Percentiles rank a stretch among this genome's conserved stretches.
Evolutionary conservation across 2,113 vertebrate genomes (phyloP).

Genomic region (Gavia stellata): DNA sequence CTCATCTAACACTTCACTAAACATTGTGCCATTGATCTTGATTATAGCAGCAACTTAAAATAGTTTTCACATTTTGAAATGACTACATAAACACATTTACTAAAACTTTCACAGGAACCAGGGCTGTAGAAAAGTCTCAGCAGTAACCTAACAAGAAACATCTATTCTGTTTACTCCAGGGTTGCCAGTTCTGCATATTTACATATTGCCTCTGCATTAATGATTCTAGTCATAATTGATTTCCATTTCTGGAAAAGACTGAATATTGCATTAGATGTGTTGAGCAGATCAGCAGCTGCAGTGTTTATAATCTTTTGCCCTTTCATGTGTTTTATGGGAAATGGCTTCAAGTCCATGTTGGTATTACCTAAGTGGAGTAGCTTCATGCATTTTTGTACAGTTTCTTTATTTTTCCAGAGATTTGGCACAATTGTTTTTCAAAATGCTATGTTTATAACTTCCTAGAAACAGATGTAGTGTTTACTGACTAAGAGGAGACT

Average conservation of each 20-base stretch:
- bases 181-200: neutral
- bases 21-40: neutral
- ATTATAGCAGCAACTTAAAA: constrained; percentile 3
- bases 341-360: neutral
- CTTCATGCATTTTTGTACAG: neutral
- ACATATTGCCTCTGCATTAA: neutral
- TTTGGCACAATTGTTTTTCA: neutral
- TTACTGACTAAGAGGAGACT: neutral
- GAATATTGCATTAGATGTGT: neutral
- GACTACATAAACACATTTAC: neutral
- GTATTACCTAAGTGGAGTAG: neutral
- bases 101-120: neutral
- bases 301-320: neutral
- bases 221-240: neutral
- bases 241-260: neutral
- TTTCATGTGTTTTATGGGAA: neutral
- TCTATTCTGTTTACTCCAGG: neutral
- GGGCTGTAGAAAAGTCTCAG: neutral
- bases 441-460: neutral
- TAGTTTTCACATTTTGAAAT: constrained; percentile 15
- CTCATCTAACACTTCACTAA: neutral
- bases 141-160: neutral
- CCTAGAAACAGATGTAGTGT: neutral
- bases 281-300: neutral
- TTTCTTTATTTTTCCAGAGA: neutral